These are phyloP conservation scores for Alloscopus bannaensis DNA, from an alignment of 2,888 invertebrate species.

Conservation along the genomic window DNA sequence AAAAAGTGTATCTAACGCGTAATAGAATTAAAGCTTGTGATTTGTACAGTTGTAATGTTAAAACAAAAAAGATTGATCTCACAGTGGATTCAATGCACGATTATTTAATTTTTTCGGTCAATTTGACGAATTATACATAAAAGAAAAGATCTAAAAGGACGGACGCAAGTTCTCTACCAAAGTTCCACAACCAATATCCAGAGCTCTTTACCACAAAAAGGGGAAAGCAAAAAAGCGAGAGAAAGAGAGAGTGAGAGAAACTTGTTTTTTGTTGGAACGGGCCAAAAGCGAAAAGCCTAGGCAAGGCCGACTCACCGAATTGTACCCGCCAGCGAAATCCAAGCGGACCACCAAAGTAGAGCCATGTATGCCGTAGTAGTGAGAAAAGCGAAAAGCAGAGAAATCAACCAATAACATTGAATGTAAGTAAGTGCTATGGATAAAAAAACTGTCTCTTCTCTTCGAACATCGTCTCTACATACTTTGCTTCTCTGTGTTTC, in stretches of 20 bases:
- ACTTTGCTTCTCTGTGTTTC: background rate
- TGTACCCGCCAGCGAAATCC: conserved; percentile 3
- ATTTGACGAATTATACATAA: conserved; percentile 8
- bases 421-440: conserved; percentile 9
- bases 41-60: too few species aligned
- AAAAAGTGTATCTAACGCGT: too few species aligned
- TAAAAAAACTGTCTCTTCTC: conserved; percentile 17
- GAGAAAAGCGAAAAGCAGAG: conserved; percentile 1
- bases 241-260: conserved; percentile 15
- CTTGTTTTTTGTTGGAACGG: conserved; percentile 7
- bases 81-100: background rate
- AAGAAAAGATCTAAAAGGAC: conserved; percentile 8
- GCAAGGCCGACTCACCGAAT: conserved; percentile 10
- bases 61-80: background rate
- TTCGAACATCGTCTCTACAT: too few species aligned
- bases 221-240: too few species aligned
- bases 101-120: conserved; percentile 9
- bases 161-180: conserved; percentile 10
- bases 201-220: background rate
- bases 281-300: background rate
- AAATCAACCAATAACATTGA: conserved; percentile 20
- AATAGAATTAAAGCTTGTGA: too few species aligned
- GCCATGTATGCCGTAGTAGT: background rate
- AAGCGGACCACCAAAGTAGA: background rate
- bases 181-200: background rate